A percentile compares a stretch with the other conserved stretches of the same genome.
Evolutionary conservation across 2,113 vertebrate genomes (phyloP).

Genomic region (Heterotis niloticus): DNA sequence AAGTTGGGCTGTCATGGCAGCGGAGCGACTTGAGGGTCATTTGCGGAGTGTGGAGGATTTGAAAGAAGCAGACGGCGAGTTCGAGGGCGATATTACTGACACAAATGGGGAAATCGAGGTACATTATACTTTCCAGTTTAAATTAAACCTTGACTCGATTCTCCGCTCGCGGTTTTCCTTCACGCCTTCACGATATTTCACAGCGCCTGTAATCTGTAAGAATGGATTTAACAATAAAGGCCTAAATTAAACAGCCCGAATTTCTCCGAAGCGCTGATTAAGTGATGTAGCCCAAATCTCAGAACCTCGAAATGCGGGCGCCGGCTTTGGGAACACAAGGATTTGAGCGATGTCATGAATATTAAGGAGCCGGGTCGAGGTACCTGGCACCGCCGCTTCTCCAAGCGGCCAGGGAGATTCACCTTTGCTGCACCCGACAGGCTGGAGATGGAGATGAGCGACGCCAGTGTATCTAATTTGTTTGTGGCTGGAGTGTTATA

Average conservation of each 20-base stretch:
- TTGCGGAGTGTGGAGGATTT: not conserved
- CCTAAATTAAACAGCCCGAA: not conserved
- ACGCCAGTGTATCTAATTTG: too few species aligned
- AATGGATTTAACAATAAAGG: slow-evolving; percentile 4
- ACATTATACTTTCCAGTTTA: not conserved
- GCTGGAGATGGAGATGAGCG: too few species aligned
- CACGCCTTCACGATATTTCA: not conserved
- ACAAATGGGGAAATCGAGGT: not conserved
- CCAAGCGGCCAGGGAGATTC: not conserved
- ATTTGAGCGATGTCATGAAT: not conserved
- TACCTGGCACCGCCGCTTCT: not conserved
- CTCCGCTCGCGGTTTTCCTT: not conserved
- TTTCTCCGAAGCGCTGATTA: not conserved
- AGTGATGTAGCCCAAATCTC: not conserved
- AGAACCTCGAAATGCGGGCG: too few species aligned
- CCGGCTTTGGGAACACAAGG: not conserved
- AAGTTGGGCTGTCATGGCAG: slow-evolving; percentile 8
- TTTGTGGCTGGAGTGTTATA: too few species aligned
- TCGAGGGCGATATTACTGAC: not conserved
- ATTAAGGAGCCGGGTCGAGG: not conserved
- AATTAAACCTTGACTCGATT: not conserved
- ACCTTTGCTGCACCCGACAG: not conserved
- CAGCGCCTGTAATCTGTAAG: not conserved
- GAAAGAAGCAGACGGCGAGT: not conserved
- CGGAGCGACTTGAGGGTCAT: not conserved